phyloP scores from a whole-genome alignment of 2,797 vertebrate genomes.

The Furcifer pardalis region DNA sequence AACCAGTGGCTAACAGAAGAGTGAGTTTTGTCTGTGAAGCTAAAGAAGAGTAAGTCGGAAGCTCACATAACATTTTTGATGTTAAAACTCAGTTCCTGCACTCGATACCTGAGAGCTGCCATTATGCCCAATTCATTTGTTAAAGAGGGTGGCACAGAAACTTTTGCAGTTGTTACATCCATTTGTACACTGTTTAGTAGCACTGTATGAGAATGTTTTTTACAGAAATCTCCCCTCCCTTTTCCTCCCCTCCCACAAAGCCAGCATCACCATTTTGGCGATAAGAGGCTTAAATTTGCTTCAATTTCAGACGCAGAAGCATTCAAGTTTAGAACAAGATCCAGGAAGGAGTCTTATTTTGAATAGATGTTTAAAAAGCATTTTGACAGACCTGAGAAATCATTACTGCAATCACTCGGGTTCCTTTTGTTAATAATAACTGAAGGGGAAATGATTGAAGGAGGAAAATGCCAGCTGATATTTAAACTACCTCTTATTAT shows the following conservation, averaged over 20 bases:
- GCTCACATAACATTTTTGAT: neutral
- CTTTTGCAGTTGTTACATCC: rapidly evolving
- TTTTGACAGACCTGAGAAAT: constrained; percentile 51
- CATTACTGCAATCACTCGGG: constrained; percentile 33
- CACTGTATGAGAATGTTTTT: neutral
- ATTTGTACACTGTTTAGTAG: neutral
- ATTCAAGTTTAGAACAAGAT: constrained; percentile 47
- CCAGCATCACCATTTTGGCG: neutral
- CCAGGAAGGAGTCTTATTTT: constrained; percentile 38
- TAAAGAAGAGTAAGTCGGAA: neutral
- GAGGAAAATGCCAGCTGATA: constrained; percentile 56
- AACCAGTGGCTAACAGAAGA: too few relatives aligned
- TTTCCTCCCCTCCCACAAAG: neutral
- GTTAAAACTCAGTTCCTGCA: neutral
- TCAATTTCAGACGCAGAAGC: neutral
- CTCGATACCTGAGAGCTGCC: neutral
- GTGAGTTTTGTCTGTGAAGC: neutral
- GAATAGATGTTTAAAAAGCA: constrained; percentile 57
- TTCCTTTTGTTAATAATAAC: constrained; percentile 57
- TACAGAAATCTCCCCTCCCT: neutral
- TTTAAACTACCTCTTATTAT: constrained; percentile 61
- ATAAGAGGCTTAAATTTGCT: constrained; percentile 7
- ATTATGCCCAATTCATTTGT: neutral
- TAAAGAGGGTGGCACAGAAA: neutral
- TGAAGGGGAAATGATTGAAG: constrained; percentile 51